Base-by-base conservation (phyloP, 2,888 invertebrate genomes). In the Heliothis peltigera region DNA sequence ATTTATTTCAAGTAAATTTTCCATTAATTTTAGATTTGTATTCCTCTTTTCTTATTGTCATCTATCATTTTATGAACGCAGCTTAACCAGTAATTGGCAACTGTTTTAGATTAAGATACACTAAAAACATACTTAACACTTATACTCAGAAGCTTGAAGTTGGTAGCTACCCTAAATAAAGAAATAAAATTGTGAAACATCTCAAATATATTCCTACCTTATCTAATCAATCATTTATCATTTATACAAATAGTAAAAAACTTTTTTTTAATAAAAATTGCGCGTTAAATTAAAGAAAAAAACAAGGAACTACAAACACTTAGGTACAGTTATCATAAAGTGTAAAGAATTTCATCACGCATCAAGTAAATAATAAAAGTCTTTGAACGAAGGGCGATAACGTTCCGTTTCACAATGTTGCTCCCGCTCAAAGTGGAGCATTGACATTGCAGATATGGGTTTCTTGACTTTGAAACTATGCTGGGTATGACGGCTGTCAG, bases 371-470 rank as follows among this genome's bases (percentile, higher is more conserved):
- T 81, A 87, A 83, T 75, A 80, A 79, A 77, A 80, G 66, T 80
- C 75, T 80, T 80, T 76, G 77, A 81, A 64, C 61, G 75, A 71
- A 75, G 64, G 44, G 72, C 81, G 84, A 85, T 82, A 85, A 86
- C 80, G 69, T 57, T 75, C 79, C 82, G 84, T 88, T 87, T 88
- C 70, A 84, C 81, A 87, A 86, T 80, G 81, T 81, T 80, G 80
- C 81, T 81, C 79, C 74, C 75, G 71, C 79, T 78, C 12, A 83
- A 82, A 82, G 68, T 80, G 64, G 89, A 79, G 68, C 89, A 74
- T 84, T 85, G 88, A 87, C 90, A 84, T 80, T 63, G 47, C 39
- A 81, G 85, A 88, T 89, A 88, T 79, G 81, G 74, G 89, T 86
- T 85, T 87, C 77, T 88, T 89, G 85, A 87, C 89, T 82, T 74